Evolutionary conservation across 2,797 vertebrate genomes (phyloP).

Genomic region (Dromococcyx pavoninus): DNA sequence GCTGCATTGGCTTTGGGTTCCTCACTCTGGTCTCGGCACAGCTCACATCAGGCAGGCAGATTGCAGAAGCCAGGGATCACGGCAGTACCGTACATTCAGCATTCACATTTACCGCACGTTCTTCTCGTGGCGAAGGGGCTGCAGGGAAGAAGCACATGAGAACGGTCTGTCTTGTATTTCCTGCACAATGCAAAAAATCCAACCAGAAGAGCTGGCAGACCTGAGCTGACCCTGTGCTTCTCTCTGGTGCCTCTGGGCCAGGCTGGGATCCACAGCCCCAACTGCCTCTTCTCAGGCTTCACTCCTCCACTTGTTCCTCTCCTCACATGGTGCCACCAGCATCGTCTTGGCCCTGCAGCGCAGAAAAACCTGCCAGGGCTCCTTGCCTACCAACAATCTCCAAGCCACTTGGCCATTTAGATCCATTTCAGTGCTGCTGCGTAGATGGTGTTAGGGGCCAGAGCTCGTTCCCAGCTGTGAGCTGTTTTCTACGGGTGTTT

Average conservation of each 20-base stretch:
- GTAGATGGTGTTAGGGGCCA: background rate
- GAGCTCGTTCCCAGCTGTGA: background rate
- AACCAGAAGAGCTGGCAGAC: background rate
- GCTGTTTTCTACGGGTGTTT: background rate
- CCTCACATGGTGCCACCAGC: background rate
- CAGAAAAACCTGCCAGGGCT: background rate
- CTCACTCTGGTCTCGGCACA: background rate
- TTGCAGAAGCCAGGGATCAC: accelerated
- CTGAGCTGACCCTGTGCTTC: accelerated
- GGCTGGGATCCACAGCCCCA: accelerated
- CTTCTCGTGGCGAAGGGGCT: accelerated
- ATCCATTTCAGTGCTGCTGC: background rate
- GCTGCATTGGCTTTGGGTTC: background rate
- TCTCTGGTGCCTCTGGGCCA: accelerated
- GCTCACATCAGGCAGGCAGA: accelerated
- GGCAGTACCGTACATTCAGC: accelerated
- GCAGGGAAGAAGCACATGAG: background rate
- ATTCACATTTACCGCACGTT: accelerated
- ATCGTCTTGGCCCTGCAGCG: background rate
- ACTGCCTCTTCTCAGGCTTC: background rate
- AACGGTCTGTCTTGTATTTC: background rate
- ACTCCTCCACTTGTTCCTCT: background rate
- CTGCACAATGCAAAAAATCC: accelerated
- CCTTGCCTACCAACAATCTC: background rate
- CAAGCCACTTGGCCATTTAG: accelerated